These are phyloP conservation scores for Cardiocondyla obscurior DNA, from an alignment of 1,140 invertebrate species.

Conservation along the genomic window DNA sequence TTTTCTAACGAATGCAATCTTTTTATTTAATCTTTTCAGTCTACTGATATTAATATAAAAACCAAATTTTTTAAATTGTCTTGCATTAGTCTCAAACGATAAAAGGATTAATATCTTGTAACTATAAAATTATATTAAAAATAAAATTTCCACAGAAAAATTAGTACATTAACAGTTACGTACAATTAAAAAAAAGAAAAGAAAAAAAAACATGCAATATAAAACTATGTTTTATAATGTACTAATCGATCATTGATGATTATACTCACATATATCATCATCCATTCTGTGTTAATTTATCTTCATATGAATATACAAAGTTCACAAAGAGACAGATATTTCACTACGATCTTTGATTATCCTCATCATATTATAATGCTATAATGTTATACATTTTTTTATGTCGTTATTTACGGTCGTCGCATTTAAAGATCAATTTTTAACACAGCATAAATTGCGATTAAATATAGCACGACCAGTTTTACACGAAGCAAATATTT, in stretches of 20 bases:
- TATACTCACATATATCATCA: constrained; percentile 65
- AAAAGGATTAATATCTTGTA: neutral
- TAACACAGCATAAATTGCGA: neutral
- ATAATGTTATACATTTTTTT: neutral
- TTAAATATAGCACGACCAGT: neutral
- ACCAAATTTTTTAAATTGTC: neutral
- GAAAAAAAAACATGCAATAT: neutral
- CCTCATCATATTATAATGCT: too few relatives aligned
- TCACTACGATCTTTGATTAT: neutral
- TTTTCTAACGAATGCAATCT: neutral
- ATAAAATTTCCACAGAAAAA: neutral
- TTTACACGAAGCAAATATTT: neutral
- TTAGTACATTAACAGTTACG: neutral
- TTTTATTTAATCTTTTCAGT: neutral
- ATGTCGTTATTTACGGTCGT: neutral
- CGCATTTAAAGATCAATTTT: too few relatives aligned
- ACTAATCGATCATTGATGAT: neutral
- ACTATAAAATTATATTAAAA: neutral
- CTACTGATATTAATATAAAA: neutral
- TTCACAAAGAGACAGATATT: neutral
- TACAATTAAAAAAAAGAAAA: neutral
- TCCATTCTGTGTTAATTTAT: constrained; percentile 45
- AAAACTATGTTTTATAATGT: too few relatives aligned
- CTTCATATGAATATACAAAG: neutral
- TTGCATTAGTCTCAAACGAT: neutral